phyloP scores from a whole-genome alignment of 2,113 vertebrate genomes.

The Asarcornis scutulata region DNA sequence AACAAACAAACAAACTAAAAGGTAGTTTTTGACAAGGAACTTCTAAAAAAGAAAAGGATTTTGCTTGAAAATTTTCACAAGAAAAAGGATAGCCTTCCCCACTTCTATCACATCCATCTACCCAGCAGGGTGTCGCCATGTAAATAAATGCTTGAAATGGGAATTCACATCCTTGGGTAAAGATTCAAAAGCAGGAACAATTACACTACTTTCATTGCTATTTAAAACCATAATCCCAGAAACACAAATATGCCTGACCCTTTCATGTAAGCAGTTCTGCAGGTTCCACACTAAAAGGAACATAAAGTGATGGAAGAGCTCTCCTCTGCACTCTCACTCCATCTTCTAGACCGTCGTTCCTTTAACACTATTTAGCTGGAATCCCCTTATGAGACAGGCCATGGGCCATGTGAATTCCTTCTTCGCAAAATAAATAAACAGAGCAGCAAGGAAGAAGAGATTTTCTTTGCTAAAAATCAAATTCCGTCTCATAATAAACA shows the following conservation, averaged over 20 bases:
- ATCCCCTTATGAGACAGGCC: background rate
- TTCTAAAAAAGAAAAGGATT: background rate
- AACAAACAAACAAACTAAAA: background rate
- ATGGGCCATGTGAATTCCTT: background rate
- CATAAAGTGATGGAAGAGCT: background rate
- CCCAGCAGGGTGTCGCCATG: background rate
- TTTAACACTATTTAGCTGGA: background rate
- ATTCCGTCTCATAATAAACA: constrained; percentile 1
- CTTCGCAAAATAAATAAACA: constrained; percentile 16
- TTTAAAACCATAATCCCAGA: background rate
- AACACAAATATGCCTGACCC: background rate
- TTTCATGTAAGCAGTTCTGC: background rate
- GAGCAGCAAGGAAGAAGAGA: background rate
- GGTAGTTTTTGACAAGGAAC: background rate
- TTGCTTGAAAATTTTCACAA: background rate
- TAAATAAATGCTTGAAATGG: background rate
- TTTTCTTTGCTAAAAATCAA: background rate
- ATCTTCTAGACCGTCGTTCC: background rate
- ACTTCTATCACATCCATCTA: fast-evolving
- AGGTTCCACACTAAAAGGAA: background rate
- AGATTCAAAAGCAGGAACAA: background rate
- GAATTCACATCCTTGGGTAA: background rate
- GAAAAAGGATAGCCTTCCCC: background rate
- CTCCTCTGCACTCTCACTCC: background rate
- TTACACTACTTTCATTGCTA: background rate